Percentiles rank a stretch among this genome's conserved stretches.
These are phyloP conservation scores for Nephrotoma appendiculata DNA, from an alignment of 2,888 invertebrate species.

Conservation along the genomic window DNA sequence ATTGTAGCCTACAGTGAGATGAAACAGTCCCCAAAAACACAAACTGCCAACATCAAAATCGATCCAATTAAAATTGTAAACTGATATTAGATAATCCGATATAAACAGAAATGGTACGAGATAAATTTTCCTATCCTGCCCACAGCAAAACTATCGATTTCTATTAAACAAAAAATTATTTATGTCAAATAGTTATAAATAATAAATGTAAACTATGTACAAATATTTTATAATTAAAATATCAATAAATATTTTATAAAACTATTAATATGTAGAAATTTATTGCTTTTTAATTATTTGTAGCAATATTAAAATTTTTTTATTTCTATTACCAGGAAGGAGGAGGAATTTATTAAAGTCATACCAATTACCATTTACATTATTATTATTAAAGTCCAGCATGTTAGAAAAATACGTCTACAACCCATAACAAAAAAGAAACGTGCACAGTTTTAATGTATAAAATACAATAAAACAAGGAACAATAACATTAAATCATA, in stretches of 20 bases:
- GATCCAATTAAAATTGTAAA: too few relatives aligned
- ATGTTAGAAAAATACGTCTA: neutral
- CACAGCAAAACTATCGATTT: too few relatives aligned
- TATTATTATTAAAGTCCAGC: neutral
- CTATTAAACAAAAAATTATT: neutral
- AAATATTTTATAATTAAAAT: neutral
- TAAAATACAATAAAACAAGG: too few relatives aligned
- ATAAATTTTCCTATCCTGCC: too few relatives aligned
- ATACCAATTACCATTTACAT: neutral
- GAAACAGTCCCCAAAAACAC: too few relatives aligned
- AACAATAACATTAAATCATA: too few relatives aligned
- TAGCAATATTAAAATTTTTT: neutral
- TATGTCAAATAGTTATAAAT: neutral
- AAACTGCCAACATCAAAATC: too few relatives aligned
- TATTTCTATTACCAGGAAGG: neutral
- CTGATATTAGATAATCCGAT: too few relatives aligned
- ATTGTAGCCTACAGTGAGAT: too few relatives aligned
- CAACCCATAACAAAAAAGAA: neutral
- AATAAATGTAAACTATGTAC: neutral
- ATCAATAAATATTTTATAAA: neutral
- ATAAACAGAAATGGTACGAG: too few relatives aligned
- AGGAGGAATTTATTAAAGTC: neutral
- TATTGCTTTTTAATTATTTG: neutral
- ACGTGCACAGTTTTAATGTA: too few relatives aligned
- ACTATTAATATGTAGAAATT: neutral